Conservation (phyloP, 2,797 vertebrate species). For the Rhadinocentrus ornatus region DNA sequence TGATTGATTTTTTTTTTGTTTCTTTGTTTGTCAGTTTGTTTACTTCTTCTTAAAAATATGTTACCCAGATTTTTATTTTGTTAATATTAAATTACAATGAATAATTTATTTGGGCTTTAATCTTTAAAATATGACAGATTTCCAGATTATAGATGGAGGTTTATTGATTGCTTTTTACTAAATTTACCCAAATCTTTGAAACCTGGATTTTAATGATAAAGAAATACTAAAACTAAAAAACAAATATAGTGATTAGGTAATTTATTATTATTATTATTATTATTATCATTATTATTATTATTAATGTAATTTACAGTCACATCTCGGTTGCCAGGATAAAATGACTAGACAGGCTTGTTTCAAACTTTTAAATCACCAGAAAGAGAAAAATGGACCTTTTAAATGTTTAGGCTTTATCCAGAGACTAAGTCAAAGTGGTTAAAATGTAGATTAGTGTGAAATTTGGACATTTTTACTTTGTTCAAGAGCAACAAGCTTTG, state of each 20-base stretch:
- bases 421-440: slow-evolving; percentile 45
- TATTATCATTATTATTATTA: no score
- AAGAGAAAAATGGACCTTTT: slow-evolving; percentile 54
- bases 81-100: not conserved
- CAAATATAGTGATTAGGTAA: no score
- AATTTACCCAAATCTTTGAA: no score
- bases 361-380: slow-evolving; percentile 10
- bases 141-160: no score
- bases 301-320: not conserved
- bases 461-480: slow-evolving; percentile 55
- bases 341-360: slow-evolving; percentile 10
- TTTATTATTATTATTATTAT: no score
- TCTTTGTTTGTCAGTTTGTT: not conserved
- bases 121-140: no score
- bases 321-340: not conserved
- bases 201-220: no score
- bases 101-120: no score
- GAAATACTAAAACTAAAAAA: not conserved
- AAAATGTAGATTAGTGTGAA: slow-evolving; percentile 50
- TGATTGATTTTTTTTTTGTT: not conserved
- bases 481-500: slow-evolving; percentile 29
- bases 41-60: no score
- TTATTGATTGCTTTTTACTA: no score
- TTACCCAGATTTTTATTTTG: no score
- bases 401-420: slow-evolving; percentile 56